These are phyloP conservation scores for Dromaius novaehollandiae DNA, from an alignment of 2,113 vertebrate genomes.

Conservation along the genomic window DNA sequence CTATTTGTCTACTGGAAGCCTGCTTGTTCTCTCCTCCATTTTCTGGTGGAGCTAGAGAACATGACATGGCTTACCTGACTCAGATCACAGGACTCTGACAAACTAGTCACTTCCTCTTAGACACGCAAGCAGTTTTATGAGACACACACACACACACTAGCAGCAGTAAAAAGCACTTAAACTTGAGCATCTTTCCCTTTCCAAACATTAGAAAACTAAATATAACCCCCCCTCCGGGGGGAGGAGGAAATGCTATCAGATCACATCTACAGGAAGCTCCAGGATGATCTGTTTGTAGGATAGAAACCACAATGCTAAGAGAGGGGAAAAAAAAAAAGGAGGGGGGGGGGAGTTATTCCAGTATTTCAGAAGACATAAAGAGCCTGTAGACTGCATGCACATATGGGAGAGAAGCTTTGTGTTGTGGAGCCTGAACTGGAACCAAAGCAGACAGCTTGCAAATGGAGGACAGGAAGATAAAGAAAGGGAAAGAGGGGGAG, in stretches of 20 bases:
- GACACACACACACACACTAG: slow-evolving; percentile 66
- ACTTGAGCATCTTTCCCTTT: slow-evolving; percentile 69
- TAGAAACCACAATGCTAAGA: slow-evolving; percentile 52
- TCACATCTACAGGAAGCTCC: slow-evolving; percentile 44
- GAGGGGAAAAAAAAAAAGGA: too few species aligned
- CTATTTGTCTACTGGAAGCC: slow-evolving; percentile 71
- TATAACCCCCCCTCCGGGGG: slow-evolving; percentile 11
- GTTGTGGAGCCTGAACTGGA: slow-evolving; percentile 78
- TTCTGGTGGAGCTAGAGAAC: slow-evolving; percentile 89
- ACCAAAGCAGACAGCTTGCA: slow-evolving; percentile 79
- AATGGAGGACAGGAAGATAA: slow-evolving; percentile 80
- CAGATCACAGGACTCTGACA: slow-evolving; percentile 80
- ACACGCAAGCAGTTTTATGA: slow-evolving; percentile 69
- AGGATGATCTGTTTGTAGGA: slow-evolving; percentile 45
- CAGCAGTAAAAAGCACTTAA: slow-evolving; percentile 62
- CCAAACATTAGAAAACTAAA: slow-evolving; percentile 66
- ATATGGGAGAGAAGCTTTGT: slow-evolving; percentile 69
- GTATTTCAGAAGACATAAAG: slow-evolving; percentile 55
- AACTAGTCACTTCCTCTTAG: slow-evolving; percentile 76
- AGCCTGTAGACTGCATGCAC: slow-evolving; percentile 67
- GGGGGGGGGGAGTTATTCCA: too few species aligned
- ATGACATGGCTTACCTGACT: slow-evolving; percentile 86
- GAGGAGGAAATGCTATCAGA: background rate
- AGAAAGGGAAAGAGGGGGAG: slow-evolving; percentile 55
- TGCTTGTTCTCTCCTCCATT: slow-evolving; percentile 86